These are phyloP conservation scores for Phoxinus dragarum DNA, from an alignment of 2,797 vertebrate genomes.

Conservation along the genomic window DNA sequence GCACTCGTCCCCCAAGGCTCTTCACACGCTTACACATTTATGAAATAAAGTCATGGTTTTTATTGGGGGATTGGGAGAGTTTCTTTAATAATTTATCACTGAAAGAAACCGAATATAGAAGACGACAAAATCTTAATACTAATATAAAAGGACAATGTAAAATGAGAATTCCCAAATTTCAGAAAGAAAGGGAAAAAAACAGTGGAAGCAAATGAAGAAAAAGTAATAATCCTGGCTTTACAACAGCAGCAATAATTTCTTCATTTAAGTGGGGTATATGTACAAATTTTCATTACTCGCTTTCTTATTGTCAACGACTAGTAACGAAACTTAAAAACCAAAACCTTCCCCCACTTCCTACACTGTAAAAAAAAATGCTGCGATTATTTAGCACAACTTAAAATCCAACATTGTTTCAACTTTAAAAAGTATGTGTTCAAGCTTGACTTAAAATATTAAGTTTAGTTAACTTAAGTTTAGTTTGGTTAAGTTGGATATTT, in stretches of 20 bases:
- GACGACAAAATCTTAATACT: not conserved
- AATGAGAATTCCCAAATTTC: not conserved
- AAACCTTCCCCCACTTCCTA: not conserved
- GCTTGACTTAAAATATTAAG: too few relatives aligned
- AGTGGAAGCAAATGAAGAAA: not conserved
- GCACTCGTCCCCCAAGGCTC: constrained; percentile 24
- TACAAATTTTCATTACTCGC: not conserved
- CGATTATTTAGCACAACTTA: too few relatives aligned
- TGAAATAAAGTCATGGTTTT: not conserved
- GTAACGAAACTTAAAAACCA: not conserved
- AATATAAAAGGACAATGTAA: not conserved
- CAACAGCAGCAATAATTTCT: not conserved
- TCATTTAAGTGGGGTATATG: not conserved
- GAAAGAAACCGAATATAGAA: not conserved
- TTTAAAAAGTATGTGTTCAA: too few relatives aligned
- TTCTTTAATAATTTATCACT: not conserved
- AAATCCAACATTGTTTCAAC: too few relatives aligned
- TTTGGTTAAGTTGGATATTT: too few relatives aligned
- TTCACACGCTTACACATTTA: not conserved
- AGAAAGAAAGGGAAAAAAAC: not conserved
- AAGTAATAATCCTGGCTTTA: not conserved
- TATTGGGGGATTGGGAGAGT: not conserved
- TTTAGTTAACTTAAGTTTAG: too few relatives aligned
- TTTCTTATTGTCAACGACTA: too few relatives aligned
- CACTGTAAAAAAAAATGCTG: too few relatives aligned